Evolutionary conservation across 2,888 invertebrate species (phyloP).

Genomic region (Baronia brevicornis): DNA sequence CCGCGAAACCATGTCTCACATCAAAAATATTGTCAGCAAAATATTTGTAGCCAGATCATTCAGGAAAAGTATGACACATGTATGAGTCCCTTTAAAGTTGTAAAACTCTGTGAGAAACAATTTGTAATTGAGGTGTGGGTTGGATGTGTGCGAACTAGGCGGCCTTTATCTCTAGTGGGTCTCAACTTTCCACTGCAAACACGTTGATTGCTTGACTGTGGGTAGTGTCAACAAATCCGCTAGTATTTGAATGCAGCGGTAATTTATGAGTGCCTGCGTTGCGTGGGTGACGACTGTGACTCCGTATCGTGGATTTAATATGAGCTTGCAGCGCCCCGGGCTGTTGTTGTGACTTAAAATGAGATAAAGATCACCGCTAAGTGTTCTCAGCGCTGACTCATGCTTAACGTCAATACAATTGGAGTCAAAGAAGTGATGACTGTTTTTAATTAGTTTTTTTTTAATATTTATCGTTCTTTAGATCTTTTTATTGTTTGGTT

Average conservation of each 20-base stretch:
- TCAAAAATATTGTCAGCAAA: too few species aligned
- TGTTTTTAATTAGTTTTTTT: too few species aligned
- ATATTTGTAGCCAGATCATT: too few species aligned
- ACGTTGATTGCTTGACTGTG: constrained; percentile 19
- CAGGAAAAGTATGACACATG: too few species aligned
- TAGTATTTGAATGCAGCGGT: constrained; percentile 20
- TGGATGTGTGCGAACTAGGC: constrained; percentile 8
- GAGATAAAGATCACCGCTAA: constrained; percentile 11
- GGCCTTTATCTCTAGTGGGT: constrained; percentile 9
- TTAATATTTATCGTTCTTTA: too few species aligned
- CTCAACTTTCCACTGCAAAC: constrained; percentile 13
- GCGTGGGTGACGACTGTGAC: constrained; percentile 13
- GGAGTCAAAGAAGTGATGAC: too few species aligned
- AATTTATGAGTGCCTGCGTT: constrained; percentile 19
- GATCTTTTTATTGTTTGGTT: too few species aligned
- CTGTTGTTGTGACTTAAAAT: constrained; percentile 12
- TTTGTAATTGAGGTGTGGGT: constrained; percentile 10
- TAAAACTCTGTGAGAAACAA: too few species aligned
- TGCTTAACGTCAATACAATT: too few species aligned
- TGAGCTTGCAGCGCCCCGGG: background rate
- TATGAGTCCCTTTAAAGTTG: too few species aligned
- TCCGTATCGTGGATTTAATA: background rate
- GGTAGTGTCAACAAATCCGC: constrained; percentile 21
- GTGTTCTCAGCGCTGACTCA: constrained; percentile 10
- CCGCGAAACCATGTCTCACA: too few species aligned